phyloP scores from a whole-genome alignment of 2,797 vertebrate species.

The Amazona finschi region DNA sequence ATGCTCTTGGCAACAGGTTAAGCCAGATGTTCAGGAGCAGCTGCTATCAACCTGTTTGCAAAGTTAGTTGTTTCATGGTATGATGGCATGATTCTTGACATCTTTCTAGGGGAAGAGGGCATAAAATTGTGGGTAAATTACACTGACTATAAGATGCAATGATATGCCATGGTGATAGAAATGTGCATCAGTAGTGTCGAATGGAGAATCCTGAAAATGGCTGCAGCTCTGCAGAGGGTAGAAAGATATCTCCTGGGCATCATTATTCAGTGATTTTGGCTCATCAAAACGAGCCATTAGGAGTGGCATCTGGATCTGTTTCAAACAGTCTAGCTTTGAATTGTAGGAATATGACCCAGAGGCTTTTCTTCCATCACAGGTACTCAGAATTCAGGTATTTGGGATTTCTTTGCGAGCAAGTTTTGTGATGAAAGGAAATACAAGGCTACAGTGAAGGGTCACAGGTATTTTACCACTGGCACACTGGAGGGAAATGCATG shows the following conservation, averaged over 20 bases:
- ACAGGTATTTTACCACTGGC: neutral
- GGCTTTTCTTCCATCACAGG: neutral
- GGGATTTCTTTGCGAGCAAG: neutral
- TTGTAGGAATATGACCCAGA: slow-evolving; percentile 32
- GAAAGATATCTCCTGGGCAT: slow-evolving; percentile 38
- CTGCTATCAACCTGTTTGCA: neutral
- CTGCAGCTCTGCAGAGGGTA: neutral
- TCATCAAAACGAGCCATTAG: slow-evolving; percentile 20
- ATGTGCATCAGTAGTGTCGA: neutral
- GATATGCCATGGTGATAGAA: neutral
- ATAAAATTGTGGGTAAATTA: neutral
- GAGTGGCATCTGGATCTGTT: slow-evolving; percentile 26
- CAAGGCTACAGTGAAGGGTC: neutral
- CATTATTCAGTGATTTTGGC: slow-evolving; percentile 35
- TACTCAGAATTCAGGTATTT: neutral
- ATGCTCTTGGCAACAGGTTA: slow-evolving; percentile 18
- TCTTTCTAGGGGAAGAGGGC: neutral
- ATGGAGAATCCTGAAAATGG: neutral
- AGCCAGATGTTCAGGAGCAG: slow-evolving; percentile 44
- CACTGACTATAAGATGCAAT: neutral
- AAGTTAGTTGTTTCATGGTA: neutral
- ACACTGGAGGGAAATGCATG: neutral
- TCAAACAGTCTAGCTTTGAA: slow-evolving; percentile 24
- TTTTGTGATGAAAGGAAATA: neutral
- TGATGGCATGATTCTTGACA: slow-evolving; percentile 14